Conservation (phyloP, 2,797 vertebrate genomes). For the Enteromius viviparus region DNA sequence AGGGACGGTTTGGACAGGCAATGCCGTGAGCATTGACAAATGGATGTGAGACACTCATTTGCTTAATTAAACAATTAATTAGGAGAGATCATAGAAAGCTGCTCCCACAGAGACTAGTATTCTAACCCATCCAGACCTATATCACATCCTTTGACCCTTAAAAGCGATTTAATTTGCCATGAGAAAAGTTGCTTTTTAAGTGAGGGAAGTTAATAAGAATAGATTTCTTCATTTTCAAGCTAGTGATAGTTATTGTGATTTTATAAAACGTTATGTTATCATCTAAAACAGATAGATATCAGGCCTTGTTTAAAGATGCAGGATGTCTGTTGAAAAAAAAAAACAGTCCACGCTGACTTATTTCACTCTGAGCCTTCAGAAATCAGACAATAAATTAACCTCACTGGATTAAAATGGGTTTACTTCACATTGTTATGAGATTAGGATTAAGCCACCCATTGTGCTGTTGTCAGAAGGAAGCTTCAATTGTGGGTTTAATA, state of each 20-base stretch:
- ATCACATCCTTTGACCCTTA: background rate
- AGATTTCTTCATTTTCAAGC: background rate
- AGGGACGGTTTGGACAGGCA: background rate
- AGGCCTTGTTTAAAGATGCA: background rate
- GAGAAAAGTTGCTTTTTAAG: background rate
- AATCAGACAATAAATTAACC: constrained; percentile 45
- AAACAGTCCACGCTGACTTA: background rate
- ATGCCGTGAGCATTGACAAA: background rate
- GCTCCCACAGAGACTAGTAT: background rate
- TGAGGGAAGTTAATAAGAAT: background rate
- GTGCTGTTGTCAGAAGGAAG: constrained; percentile 29
- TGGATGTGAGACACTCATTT: background rate
- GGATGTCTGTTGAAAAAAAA: constrained; percentile 6
- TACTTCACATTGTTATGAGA: constrained; percentile 39
- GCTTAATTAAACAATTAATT: constrained; percentile 42
- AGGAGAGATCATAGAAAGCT: background rate
- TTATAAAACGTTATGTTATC: background rate
- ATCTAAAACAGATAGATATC: background rate
- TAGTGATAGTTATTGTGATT: background rate
- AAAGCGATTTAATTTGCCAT: background rate
- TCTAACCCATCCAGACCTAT: constrained; percentile 13
- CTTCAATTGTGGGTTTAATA: constrained; percentile 33
- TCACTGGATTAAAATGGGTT: constrained; percentile 36
- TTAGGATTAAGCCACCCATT: constrained; percentile 43
- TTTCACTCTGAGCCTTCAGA: constrained; percentile 6